These are phyloP conservation scores for Pteruthius melanotis DNA, from an alignment of 2,113 vertebrate genomes.

Conservation along the genomic window DNA sequence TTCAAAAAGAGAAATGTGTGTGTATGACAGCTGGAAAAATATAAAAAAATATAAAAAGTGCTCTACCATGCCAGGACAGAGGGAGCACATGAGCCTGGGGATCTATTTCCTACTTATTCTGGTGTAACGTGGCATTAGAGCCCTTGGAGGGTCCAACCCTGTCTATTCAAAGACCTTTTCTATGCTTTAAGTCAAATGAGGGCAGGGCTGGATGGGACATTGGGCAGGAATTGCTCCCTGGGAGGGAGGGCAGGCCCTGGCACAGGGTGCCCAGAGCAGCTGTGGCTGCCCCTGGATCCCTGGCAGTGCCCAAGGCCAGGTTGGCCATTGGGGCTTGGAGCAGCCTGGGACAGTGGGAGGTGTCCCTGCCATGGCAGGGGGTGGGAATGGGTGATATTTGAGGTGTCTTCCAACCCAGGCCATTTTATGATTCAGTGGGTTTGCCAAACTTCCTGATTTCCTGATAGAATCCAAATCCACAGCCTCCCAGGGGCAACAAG, in stretches of 20 bases:
- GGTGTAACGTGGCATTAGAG: background rate
- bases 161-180: background rate
- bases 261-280: background rate
- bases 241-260: background rate
- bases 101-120: background rate
- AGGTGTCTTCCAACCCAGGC: background rate
- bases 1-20: background rate
- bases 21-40: background rate
- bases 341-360: background rate
- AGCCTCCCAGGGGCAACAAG: background rate
- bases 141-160: background rate
- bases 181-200: background rate
- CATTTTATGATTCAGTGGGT: background rate
- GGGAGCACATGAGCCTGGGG: rapidly evolving
- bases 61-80: background rate
- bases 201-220: rapidly evolving
- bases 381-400: rapidly evolving
- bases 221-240: background rate
- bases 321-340: background rate
- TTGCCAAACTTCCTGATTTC: background rate
- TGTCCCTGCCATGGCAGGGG: background rate
- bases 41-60: background rate
- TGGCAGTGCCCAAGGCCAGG: background rate
- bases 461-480: background rate
- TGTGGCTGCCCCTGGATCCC: background rate